Conservation (phyloP, 1,140 invertebrate species). For the Cydia pomonella region DNA sequence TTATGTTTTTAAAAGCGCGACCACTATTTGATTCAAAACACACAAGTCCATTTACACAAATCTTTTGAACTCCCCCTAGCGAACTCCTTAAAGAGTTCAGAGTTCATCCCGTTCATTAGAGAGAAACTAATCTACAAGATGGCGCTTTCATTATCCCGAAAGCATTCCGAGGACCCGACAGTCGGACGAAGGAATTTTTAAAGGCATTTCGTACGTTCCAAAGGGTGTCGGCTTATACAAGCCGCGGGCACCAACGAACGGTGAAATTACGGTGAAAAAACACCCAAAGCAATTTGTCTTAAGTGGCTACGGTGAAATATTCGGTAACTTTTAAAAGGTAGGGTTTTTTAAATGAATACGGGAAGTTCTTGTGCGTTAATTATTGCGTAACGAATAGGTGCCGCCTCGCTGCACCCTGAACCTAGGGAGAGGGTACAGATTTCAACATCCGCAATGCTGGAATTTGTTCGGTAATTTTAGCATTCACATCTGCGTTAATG, state of each 20-base stretch:
- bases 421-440: constrained; percentile 34
- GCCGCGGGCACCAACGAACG: constrained; percentile 44
- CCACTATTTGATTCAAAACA: not conserved
- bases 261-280: constrained; percentile 56
- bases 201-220: constrained; percentile 28
- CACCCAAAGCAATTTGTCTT: constrained; percentile 68
- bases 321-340: constrained; percentile 65
- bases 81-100: constrained; percentile 27
- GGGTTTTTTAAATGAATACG: constrained; percentile 62
- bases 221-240: constrained; percentile 11
- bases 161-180: constrained; percentile 24
- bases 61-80: not conserved
- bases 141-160: constrained; percentile 29
- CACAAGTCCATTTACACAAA: not conserved
- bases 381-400: constrained; percentile 55
- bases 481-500: not conserved
- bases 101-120: constrained; percentile 28
- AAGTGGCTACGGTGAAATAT: constrained; percentile 73
- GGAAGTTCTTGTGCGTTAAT: constrained; percentile 54
- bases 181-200: constrained; percentile 27
- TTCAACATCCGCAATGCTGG: not conserved
- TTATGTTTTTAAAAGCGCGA: not conserved
- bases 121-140: constrained; percentile 30
- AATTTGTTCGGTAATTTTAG: not conserved
- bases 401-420: constrained; percentile 39